A percentile compares a stretch with the other conserved stretches of the same genome.
These are phyloP conservation scores for Ochotona curzoniae DNA, from an alignment of 2,113 vertebrate species.

Conservation along the genomic window DNA sequence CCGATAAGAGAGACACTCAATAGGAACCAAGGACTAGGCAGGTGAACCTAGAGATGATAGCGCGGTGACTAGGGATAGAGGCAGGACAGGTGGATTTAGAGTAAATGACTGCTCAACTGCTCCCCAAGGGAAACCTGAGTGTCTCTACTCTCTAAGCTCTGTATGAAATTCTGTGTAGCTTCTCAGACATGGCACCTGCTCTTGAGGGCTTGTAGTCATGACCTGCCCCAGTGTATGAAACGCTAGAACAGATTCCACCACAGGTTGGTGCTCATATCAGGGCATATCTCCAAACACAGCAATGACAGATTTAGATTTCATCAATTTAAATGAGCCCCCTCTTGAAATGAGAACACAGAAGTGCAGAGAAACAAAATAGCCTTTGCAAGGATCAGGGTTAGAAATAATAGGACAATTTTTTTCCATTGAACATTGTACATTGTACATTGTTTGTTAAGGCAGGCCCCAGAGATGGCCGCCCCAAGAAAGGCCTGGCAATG, in stretches of 20 bases:
- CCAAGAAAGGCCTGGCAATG: background rate
- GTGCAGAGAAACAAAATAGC: background rate
- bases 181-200: accelerated
- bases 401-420: background rate
- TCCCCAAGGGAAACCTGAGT: background rate
- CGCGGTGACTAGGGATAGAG: background rate
- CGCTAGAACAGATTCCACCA: too few species aligned
- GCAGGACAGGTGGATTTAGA: accelerated
- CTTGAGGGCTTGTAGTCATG: background rate
- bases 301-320: too few species aligned
- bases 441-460: too few species aligned
- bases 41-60: background rate
- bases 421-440: too few species aligned
- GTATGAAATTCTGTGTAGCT: accelerated
- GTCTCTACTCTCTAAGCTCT: accelerated
- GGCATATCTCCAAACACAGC: too few species aligned
- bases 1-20: background rate
- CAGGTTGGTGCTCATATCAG: accelerated
- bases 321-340: too few species aligned
- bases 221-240: accelerated
- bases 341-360: background rate
- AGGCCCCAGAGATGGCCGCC: too few species aligned
- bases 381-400: background rate
- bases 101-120: background rate
- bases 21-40: background rate